Conservation (phyloP, 2,113 vertebrate genomes). For the Petrocephalus zakoni region DNA sequence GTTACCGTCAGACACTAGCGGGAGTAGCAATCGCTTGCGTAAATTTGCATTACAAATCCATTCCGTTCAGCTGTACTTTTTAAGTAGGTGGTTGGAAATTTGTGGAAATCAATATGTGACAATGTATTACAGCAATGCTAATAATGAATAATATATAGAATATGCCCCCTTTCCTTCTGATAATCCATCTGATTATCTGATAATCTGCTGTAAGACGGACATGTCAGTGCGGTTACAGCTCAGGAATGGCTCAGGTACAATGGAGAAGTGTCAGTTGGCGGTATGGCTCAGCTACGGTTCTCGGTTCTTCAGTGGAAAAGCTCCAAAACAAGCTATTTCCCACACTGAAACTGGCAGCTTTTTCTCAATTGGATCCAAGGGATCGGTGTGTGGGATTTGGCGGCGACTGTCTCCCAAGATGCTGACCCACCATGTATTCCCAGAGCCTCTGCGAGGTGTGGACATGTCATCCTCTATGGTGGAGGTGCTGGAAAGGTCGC, state of each 20-base stretch:
- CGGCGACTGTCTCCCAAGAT: not conserved
- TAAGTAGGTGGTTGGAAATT: not conserved
- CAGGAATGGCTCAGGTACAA: not conserved
- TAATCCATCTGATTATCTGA: not conserved
- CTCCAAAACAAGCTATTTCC: not conserved
- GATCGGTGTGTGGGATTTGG: not conserved
- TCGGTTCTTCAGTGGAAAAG: not conserved
- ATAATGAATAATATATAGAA: no score
- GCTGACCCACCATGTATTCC: slow-evolving; percentile 69
- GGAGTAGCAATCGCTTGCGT: no score
- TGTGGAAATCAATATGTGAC: not conserved
- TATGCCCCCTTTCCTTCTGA: not conserved
- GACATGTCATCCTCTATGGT: slow-evolving; percentile 38
- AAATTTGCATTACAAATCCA: no score
- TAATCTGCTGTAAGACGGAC: no score
- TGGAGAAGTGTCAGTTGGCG: not conserved
- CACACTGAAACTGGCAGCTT: not conserved
- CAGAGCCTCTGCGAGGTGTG: slow-evolving; percentile 62
- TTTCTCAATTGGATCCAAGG: not conserved
- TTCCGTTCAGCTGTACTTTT: not conserved
- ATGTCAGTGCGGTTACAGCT: not conserved
- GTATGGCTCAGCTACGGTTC: not conserved
- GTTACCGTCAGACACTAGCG: no score
- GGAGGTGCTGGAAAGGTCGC: slow-evolving; percentile 49
- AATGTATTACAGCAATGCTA: no score